Percentiles rank a stretch among this genome's conserved stretches.
Evolutionary conservation across 2,888 invertebrate genomes (phyloP).

Genomic region (Nezara viridula): DNA sequence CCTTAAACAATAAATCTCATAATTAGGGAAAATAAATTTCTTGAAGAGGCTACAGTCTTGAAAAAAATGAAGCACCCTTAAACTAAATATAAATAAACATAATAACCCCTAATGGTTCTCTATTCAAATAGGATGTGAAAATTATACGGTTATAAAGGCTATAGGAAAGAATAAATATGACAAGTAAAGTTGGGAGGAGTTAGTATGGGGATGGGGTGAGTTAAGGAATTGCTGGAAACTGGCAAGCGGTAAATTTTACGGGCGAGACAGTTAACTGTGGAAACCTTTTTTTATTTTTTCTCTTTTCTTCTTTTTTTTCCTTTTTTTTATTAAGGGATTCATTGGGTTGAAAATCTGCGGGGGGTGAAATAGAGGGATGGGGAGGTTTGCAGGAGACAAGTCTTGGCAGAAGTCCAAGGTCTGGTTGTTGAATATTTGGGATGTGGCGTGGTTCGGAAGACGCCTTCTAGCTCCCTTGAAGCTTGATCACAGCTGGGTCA

Average conservation of each 20-base stretch:
- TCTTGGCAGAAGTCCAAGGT: slow-evolving; percentile 20
- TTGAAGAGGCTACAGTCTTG: background rate
- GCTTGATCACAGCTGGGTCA: background rate
- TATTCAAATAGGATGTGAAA: slow-evolving; percentile 58
- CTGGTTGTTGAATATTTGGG: slow-evolving; percentile 58
- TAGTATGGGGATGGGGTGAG: slow-evolving; percentile 54
- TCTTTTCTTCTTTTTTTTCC: background rate
- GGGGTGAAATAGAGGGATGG: slow-evolving; percentile 45
- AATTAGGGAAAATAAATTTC: background rate
- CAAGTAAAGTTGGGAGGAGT: slow-evolving; percentile 56
- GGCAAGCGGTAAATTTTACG: slow-evolving; percentile 55
- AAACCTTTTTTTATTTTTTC: slow-evolving; percentile 42
- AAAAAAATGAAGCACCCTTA: slow-evolving; percentile 27
- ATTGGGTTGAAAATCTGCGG: slow-evolving; percentile 59
- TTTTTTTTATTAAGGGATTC: slow-evolving; percentile 60
- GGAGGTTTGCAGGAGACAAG: slow-evolving; percentile 54
- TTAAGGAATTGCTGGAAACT: slow-evolving; percentile 57
- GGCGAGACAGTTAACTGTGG: slow-evolving; percentile 57
- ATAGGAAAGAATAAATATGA: slow-evolving; percentile 58
- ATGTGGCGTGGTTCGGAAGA: background rate
- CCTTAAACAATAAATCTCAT: background rate
- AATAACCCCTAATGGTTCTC: slow-evolving; percentile 56
- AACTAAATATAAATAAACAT: slow-evolving; percentile 56
- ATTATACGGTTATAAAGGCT: slow-evolving; percentile 59
- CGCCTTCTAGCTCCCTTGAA: background rate